Evolutionary conservation across 2,888 invertebrate species (phyloP).

Genomic region (Drosophila paucipuncta): DNA sequence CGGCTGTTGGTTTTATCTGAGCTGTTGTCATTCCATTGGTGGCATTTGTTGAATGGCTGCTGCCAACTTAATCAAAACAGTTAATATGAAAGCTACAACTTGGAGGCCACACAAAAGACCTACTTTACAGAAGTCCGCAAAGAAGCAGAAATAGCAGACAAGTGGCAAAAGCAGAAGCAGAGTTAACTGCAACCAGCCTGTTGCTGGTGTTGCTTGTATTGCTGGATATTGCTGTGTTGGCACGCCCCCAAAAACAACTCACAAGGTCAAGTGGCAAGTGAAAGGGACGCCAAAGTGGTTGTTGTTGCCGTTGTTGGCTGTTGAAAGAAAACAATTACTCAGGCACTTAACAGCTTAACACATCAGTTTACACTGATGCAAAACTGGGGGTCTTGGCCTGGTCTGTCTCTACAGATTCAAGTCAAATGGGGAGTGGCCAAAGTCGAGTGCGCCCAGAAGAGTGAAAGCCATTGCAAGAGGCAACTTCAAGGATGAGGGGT

Average conservation of each 20-base stretch:
- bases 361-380: slow-evolving; percentile 76
- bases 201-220: neutral
- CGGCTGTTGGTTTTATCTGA: neutral
- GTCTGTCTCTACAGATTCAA: slow-evolving; percentile 35
- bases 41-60: slow-evolving; percentile 1
- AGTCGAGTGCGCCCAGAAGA: slow-evolving; percentile 32
- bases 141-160: neutral
- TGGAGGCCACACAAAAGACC: slow-evolving; percentile 1
- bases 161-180: neutral
- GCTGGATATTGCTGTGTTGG: neutral
- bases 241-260: slow-evolving; percentile 16
- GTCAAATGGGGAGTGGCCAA: slow-evolving; percentile 54
- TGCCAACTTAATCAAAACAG: slow-evolving; percentile 8
- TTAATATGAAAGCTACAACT: neutral
- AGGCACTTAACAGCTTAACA: slow-evolving; percentile 84
- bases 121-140: slow-evolving; percentile 1
- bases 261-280: slow-evolving; percentile 76
- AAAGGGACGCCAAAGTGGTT: slow-evolving; percentile 62
- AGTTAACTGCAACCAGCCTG: slow-evolving; percentile 4
- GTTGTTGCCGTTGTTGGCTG: slow-evolving; percentile 61
- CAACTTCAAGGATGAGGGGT: slow-evolving; percentile 1
- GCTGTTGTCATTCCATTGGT: neutral
- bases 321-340: slow-evolving; percentile 84
- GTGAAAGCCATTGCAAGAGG: slow-evolving; percentile 32
- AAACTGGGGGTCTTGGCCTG: slow-evolving; percentile 46